Percentiles rank a stretch among this genome's conserved stretches.
Conservation (phyloP, 2,888 invertebrate genomes). For the Pilophorus perplexus region DNA sequence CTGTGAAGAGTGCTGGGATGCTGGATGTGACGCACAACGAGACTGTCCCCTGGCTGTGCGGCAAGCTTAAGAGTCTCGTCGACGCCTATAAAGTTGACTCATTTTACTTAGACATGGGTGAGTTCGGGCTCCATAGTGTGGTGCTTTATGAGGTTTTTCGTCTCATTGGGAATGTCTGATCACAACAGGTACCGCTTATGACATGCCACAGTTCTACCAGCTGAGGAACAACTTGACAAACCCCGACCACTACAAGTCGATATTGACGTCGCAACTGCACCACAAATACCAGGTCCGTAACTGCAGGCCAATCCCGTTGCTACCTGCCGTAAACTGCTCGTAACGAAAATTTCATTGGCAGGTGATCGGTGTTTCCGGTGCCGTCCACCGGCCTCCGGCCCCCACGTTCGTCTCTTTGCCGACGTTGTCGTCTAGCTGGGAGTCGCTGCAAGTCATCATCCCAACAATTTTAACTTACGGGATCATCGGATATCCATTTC, state of each 20-base stretch:
- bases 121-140: not conserved
- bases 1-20: constrained; percentile 75
- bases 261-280: constrained; percentile 56
- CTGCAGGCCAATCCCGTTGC: too few species aligned
- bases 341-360: too few species aligned
- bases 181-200: constrained; percentile 65
- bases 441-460: constrained; percentile 74
- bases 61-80: constrained; percentile 68
- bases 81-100: constrained; percentile 77
- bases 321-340: too few species aligned
- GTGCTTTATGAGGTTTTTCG: not conserved
- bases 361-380: constrained; percentile 80
- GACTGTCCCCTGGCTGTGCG: constrained; percentile 75
- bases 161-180: not conserved
- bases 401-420: constrained; percentile 85
- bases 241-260: constrained; percentile 78
- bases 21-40: constrained; percentile 82
- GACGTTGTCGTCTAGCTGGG: constrained; percentile 85
- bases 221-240: constrained; percentile 66
- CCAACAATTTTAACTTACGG: constrained; percentile 86
- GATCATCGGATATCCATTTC: constrained; percentile 86
- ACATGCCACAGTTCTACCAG: constrained; percentile 82
- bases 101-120: constrained; percentile 76
- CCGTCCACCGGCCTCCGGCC: constrained; percentile 74
- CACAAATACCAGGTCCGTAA: constrained; percentile 23